A percentile compares a stretch with the other conserved stretches of the same genome.
phyloP scores from a whole-genome alignment of 2,797 vertebrate species.

The Acestrorhynchus altus region DNA sequence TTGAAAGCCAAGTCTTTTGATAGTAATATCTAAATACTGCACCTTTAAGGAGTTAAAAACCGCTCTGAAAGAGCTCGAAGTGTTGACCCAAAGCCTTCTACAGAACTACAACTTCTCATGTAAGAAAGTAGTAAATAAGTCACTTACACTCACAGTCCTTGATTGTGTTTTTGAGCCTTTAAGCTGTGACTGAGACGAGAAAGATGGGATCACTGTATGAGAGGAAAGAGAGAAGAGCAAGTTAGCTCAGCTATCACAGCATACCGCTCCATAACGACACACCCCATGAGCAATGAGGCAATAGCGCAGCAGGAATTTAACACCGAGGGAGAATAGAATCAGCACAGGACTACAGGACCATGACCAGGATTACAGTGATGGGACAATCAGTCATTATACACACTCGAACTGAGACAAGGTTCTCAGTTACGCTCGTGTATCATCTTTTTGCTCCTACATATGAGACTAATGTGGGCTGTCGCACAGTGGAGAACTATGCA shows the following conservation, averaged over 20 bases:
- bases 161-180: slow-evolving; percentile 19
- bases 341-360: not conserved
- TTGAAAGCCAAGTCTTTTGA: not conserved
- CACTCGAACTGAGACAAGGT: not conserved
- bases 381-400: not conserved
- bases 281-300: slow-evolving; percentile 69
- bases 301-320: slow-evolving; percentile 55
- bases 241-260: slow-evolving; percentile 42
- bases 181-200: slow-evolving; percentile 34
- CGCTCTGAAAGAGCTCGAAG: too few species aligned
- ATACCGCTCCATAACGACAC: slow-evolving; percentile 61
- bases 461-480: not conserved
- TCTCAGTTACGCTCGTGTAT: not conserved
- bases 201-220: slow-evolving; percentile 60
- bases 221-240: slow-evolving; percentile 59
- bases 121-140: not conserved
- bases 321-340: slow-evolving; percentile 11
- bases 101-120: not conserved
- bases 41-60: too few species aligned
- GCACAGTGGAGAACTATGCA: not conserved
- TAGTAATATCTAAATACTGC: too few species aligned
- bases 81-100: not conserved
- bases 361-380: not conserved
- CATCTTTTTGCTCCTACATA: not conserved
- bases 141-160: slow-evolving; percentile 60